These are phyloP conservation scores for Salpingus planirostris DNA, from an alignment of 2,888 invertebrate genomes.

Conservation along the genomic window DNA sequence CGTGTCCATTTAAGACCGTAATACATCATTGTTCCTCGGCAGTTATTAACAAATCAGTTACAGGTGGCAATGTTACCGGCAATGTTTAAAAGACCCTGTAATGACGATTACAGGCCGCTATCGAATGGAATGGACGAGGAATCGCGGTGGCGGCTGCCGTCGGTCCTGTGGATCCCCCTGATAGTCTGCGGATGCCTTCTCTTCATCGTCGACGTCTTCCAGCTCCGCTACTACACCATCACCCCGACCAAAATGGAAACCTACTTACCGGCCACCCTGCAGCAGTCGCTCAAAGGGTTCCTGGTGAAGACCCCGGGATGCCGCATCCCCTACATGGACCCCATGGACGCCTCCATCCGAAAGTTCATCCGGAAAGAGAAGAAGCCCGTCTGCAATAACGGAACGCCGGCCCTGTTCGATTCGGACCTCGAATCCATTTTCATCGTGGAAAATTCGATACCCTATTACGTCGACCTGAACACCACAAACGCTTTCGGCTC, in stretches of 20 bases:
- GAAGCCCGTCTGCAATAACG: slow-evolving; percentile 46
- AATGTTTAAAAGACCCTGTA: too few relatives aligned
- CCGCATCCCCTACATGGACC: slow-evolving; percentile 55
- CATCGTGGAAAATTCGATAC: slow-evolving; percentile 43
- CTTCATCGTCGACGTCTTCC: slow-evolving; percentile 31
- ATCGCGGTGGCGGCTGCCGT: slow-evolving; percentile 20
- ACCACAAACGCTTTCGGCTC: slow-evolving; percentile 40
- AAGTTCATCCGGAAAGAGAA: slow-evolving; percentile 46
- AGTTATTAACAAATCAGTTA: slow-evolving; percentile 5
- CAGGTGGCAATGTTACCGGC: too few relatives aligned
- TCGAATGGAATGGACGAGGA: slow-evolving; percentile 24
- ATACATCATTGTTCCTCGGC: too few relatives aligned
- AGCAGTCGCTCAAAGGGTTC: slow-evolving; percentile 19
- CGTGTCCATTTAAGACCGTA: too few relatives aligned
- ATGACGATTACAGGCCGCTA: slow-evolving; percentile 17
- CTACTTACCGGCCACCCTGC: slow-evolving; percentile 1
- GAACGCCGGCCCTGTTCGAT: slow-evolving; percentile 45
- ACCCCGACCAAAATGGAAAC: slow-evolving; percentile 1
- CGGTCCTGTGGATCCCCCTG: slow-evolving; percentile 25
- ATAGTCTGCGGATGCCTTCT: slow-evolving; percentile 24
- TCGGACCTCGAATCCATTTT: slow-evolving; percentile 53
- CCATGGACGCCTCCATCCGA: slow-evolving; percentile 49
- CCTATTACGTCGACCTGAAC: slow-evolving; percentile 38
- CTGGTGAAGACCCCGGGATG: slow-evolving; percentile 54
- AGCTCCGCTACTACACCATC: slow-evolving; percentile 19